phyloP scores from a whole-genome alignment of 1,140 invertebrate species.

The Drosophila parabipectinata region DNA sequence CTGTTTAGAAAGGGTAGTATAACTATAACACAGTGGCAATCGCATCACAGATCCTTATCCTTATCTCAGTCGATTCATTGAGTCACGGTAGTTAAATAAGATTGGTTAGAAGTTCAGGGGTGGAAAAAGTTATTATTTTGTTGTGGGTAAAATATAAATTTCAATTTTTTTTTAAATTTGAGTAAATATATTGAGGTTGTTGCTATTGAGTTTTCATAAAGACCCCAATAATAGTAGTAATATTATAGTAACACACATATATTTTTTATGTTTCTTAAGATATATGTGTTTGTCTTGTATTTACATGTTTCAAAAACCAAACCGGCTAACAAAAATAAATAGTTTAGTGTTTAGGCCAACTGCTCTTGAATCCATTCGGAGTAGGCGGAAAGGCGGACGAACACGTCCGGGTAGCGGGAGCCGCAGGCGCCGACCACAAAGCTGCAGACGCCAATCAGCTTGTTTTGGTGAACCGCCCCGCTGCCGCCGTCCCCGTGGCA shows the following conservation, averaged over 20 bases:
- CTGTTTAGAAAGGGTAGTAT: not conserved
- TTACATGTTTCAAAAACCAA: not conserved
- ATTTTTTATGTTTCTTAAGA: too few species aligned
- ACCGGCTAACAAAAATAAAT: not conserved
- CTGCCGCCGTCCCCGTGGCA: constrained; percentile 76
- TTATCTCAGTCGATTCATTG: constrained; percentile 26
- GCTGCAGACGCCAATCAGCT: constrained; percentile 61
- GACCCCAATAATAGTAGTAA: too few species aligned
- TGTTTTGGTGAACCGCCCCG: constrained; percentile 55
- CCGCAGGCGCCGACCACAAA: constrained; percentile 79
- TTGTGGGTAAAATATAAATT: not conserved
- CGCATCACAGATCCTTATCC: constrained; percentile 33
- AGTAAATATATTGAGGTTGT: too few species aligned
- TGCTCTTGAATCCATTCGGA: constrained; percentile 61
- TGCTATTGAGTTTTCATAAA: too few species aligned
- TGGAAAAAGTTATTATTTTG: not conserved
- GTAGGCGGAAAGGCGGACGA: constrained; percentile 53
- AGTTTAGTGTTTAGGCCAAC: constrained; percentile 5
- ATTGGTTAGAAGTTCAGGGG: too few species aligned
- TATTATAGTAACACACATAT: too few species aligned
- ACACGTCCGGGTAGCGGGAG: constrained; percentile 76
- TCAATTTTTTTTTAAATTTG: too few species aligned
- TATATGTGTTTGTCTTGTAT: not conserved
- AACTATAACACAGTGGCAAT: constrained; percentile 21
- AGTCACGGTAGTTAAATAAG: constrained; percentile 19